These are phyloP conservation scores for Acridotheres tristis DNA, from an alignment of 2,797 vertebrate species.

Conservation along the genomic window DNA sequence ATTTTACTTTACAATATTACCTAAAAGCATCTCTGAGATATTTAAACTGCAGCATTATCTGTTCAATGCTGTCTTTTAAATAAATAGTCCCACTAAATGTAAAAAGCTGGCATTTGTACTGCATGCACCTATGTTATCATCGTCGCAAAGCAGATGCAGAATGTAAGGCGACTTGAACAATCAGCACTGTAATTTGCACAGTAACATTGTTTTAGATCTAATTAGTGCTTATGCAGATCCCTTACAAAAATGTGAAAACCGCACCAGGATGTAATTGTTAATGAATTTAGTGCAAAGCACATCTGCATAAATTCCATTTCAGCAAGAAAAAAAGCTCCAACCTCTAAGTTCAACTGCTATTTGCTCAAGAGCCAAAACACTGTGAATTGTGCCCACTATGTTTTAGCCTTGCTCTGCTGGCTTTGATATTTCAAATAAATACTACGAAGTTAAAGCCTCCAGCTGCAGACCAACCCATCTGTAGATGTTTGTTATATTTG, in stretches of 20 bases:
- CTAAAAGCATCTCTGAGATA: conserved; percentile 45
- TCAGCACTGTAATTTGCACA: conserved; percentile 81
- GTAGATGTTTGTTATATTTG: conserved; percentile 84
- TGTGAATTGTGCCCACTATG: conserved; percentile 79
- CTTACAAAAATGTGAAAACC: conserved; percentile 83
- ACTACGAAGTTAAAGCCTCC: conserved; percentile 83
- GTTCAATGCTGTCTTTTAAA: conserved; percentile 71
- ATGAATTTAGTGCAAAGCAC: conserved; percentile 84
- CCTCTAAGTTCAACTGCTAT: conserved; percentile 81
- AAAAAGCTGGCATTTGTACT: conserved; percentile 72
- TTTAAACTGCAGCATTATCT: conserved; percentile 55
- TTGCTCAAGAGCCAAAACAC: conserved; percentile 83
- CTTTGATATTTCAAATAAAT: conserved; percentile 82
- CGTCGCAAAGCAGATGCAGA: conserved; percentile 76
- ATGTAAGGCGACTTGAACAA: conserved; percentile 76
- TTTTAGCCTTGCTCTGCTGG: conserved; percentile 80
- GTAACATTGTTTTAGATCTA: conserved; percentile 84
- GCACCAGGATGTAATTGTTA: conserved; percentile 84
- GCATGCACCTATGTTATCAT: conserved; percentile 78
- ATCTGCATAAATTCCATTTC: conserved; percentile 84
- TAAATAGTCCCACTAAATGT: conserved; percentile 66
- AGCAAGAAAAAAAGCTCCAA: conserved; percentile 71
- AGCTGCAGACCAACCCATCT: conserved; percentile 84
- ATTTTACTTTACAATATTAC: conserved; percentile 60
- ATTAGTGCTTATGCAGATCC: conserved; percentile 81